Conservation (phyloP, 2,797 vertebrate species). For the Hirundo rustica region DNA sequence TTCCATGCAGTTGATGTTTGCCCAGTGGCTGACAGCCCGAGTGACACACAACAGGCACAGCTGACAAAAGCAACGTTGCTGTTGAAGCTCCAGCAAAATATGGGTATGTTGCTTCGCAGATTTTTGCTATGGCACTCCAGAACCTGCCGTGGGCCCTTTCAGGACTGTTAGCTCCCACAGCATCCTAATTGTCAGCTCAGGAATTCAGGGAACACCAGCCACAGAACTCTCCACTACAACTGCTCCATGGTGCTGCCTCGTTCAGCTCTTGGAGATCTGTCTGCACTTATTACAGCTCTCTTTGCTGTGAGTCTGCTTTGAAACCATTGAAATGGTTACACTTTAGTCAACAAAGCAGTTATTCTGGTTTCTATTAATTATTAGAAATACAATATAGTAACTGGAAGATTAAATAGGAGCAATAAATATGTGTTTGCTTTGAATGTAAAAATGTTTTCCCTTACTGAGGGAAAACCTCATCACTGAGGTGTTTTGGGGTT, state of each 20-base stretch:
- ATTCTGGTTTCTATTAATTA: neutral
- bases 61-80: conserved; percentile 58
- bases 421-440: neutral
- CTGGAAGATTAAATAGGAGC: neutral
- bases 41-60: conserved; percentile 45
- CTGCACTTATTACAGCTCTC: neutral
- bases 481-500: neutral
- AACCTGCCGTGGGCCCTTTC: neutral
- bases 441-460: neutral
- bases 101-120: conserved; percentile 69
- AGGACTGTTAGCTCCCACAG: neutral
- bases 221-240: neutral
- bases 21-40: conserved; percentile 18
- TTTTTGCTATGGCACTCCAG: neutral
- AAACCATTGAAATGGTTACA: neutral
- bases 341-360: neutral
- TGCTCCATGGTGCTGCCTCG: neutral
- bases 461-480: neutral
- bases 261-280: neutral
- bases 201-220: neutral
- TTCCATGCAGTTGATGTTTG: conserved; percentile 66
- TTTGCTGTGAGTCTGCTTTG: neutral
- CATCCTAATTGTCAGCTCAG: neutral
- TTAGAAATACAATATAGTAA: neutral
- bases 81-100: conserved; percentile 75